Evolutionary conservation across 2,113 vertebrate genomes (phyloP).

Genomic region (Aegotheles bennettii): DNA sequence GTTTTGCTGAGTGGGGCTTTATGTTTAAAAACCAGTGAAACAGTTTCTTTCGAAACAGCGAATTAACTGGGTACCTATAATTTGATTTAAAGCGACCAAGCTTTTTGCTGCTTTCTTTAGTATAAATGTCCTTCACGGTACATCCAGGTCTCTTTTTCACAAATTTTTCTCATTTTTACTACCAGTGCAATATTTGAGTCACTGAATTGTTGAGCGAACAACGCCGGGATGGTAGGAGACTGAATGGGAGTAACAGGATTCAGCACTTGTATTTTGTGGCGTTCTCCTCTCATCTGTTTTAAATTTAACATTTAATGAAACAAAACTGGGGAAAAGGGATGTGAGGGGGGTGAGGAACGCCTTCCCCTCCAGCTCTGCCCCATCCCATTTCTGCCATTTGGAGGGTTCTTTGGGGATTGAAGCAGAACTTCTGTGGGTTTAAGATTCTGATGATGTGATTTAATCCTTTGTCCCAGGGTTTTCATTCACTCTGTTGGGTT

Average conservation of each 20-base stretch:
- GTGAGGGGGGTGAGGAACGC: neutral
- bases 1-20: neutral
- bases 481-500: neutral
- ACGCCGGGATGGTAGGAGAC: neutral
- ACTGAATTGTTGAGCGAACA: neutral
- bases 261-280: neutral
- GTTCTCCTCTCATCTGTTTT: neutral
- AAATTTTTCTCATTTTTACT: neutral
- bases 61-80: neutral
- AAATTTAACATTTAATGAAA: slow-evolving; percentile 5
- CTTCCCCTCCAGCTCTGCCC: neutral
- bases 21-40: neutral
- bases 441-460: neutral
- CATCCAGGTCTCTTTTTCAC: neutral
- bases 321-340: neutral
- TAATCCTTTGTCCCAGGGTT: neutral
- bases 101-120: neutral
- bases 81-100: neutral
- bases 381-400: neutral
- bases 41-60: neutral
- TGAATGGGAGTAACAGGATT: neutral
- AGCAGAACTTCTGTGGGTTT: neutral
- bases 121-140: neutral
- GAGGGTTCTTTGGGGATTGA: neutral
- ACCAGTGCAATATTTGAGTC: neutral